Percentiles rank a stretch among this genome's conserved stretches.
phyloP scores from a whole-genome alignment of 2,113 vertebrate species.

The Muntiacus muntjak region DNA sequence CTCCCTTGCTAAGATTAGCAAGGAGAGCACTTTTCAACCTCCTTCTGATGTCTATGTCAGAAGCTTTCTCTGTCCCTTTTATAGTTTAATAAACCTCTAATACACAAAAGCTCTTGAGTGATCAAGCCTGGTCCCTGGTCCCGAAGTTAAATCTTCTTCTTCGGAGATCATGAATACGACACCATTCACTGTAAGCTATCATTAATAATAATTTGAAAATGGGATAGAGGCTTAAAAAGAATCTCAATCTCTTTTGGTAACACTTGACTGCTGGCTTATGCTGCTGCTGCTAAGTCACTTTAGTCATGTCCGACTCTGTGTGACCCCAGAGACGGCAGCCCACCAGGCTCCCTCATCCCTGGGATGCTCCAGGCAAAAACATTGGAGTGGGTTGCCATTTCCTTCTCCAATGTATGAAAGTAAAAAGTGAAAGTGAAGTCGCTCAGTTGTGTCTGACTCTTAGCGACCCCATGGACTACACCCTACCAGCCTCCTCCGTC shows the following conservation, averaged over 20 bases:
- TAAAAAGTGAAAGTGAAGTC: too few species aligned
- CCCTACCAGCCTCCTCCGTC: too few species aligned
- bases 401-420: too few species aligned
- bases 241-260: neutral
- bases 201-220: slow-evolving; percentile 14
- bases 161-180: neutral
- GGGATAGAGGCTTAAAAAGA: neutral
- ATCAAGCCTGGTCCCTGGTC: neutral
- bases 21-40: neutral
- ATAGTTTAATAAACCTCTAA: neutral
- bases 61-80: neutral
- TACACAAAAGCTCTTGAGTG: neutral
- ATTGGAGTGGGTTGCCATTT: too few species aligned
- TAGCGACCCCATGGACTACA: too few species aligned
- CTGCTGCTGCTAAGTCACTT: too few species aligned
- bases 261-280: neutral
- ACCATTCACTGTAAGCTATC: neutral
- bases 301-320: too few species aligned
- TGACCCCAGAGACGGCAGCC: too few species aligned
- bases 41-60: neutral
- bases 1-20: neutral
- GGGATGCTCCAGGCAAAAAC: too few species aligned
- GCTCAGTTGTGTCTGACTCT: too few species aligned
- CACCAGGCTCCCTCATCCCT: too few species aligned
- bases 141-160: neutral